Evolutionary conservation across 30 jellyfish, hydroid and myxozoan species (phyloP).

Genomic region (Cassiopea andromeda): DNA sequence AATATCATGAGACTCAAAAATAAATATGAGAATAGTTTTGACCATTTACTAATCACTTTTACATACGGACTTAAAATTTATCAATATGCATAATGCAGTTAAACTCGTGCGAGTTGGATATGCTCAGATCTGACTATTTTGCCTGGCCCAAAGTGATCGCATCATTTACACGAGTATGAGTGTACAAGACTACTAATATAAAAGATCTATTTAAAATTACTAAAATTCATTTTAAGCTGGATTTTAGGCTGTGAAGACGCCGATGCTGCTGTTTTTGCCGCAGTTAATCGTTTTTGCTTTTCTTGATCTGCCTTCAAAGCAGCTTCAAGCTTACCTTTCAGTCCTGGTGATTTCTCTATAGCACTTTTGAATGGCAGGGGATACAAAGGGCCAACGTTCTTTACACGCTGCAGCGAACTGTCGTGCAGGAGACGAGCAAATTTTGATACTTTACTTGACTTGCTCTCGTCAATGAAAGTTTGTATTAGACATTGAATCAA

Average conservation of each 20-base stretch:
- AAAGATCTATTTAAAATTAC: conserved; percentile 81
- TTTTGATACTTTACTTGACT: conserved; percentile 55
- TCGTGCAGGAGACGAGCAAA: conserved; percentile 82
- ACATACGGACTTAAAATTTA: no score
- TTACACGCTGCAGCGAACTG: conserved; percentile 78
- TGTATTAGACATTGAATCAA: conserved; percentile 71
- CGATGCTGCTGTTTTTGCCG: conserved; percentile 24
- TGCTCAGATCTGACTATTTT: no score
- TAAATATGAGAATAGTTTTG: no score
- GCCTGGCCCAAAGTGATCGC: no score
- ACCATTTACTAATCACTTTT: no score
- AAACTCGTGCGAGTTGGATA: no score
- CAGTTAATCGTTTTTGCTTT: conserved; percentile 27
- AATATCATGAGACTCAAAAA: no score
- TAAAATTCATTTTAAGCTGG: conserved; percentile 94
- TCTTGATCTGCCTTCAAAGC: conserved; percentile 90
- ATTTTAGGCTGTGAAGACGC: conserved; percentile 85
- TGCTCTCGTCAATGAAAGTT: conserved; percentile 59
- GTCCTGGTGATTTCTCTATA: conserved; percentile 87
- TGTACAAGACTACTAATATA: background rate
- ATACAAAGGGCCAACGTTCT: conserved; percentile 94
- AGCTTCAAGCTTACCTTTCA: conserved; percentile 75
- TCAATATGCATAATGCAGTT: no score
- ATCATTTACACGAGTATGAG: no score
- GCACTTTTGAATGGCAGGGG: conserved; percentile 83